Evolutionary conservation across 2,797 vertebrate genomes (phyloP), one percentile per base, ranked within the genome.

Genomic region (Squalus acanthias): DNA sequence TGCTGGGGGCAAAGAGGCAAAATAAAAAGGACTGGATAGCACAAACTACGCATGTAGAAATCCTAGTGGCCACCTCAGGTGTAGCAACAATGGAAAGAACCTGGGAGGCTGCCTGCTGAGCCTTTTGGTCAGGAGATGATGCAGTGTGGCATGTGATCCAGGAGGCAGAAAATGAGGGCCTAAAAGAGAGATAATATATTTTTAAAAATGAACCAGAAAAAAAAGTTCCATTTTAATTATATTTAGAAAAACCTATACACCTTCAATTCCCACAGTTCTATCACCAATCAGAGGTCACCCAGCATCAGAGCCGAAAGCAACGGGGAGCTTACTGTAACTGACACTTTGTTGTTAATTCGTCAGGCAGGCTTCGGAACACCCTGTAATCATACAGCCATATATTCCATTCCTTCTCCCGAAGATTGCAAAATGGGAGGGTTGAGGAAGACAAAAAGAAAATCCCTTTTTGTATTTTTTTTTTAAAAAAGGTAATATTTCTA

Each of bases 401-500:
- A 67, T 92, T 92, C 60, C 63, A 65, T 50, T 72, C 8, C 46
- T 95, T 70, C 93, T 72, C 65, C 93, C 53, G 65, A 70, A 67
- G 92, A 69, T 33, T 46, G 13, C 26, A 67, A 70, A 67, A 50
- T 95, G 93, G 46, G 65, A 39, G 93, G 88, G 93, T 22, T 70
- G 22, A 95, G 93, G 93, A 95, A 95, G 65, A 95, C n/a, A 65
- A 65, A 92, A 85, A 50, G 46, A 85, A 85, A 85, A 85, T 85
- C 63, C 89, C 89, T n/a, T 65, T 92, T 33, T 65, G 39, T 92
- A 65, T 65, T 33, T 24, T 29, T 76, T 76, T 33, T 33, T 57
- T 2, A 57, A 57, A 57, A 57, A 92, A 92, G 79, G 46, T 85
- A 63, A 92, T 92, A 67, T n/a, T 92, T n/a, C 60, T 67, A 92